Evolutionary conservation across 1,140 invertebrate genomes (phyloP), one percentile per base, ranked within the genome.

Genomic region (Dendrolimus punctatus): DNA sequence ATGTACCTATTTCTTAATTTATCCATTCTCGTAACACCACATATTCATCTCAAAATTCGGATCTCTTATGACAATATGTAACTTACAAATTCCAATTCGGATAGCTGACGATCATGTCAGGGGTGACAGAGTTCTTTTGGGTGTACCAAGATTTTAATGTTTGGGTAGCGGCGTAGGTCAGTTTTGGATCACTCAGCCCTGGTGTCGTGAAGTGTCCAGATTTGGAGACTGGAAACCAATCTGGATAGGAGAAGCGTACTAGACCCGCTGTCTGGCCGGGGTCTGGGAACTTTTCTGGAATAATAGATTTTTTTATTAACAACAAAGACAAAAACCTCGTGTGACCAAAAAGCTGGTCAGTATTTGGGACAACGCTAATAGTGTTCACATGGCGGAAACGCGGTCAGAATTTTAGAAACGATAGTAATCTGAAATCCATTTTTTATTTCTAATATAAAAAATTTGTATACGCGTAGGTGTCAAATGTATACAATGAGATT

Each of bases 111-210:
- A 78, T 46, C 58, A 68, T 71, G 0, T 67, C 53, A 6, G 62
- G 37, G 5, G 66, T 63, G 6, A 79, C 63, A 1, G 36, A 8
- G 3, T 38, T 9, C 55, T 74, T 74, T 6, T 62, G 51, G 4
- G 8, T 36, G 46, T 77, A 80, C 74, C 74, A 80, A 2, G 66
- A 55, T 8, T 64, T 66, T 1, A 68, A 44, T 8, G 60, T 56
- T 23, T 57, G 47, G 7, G 45, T 60, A 4, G 68, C 42, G 2
- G 65, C 64, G 37, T 70, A 71, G 6, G 44, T 45, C 0, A 76
- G 8, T 43, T 77, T 77, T 0, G 55, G 44, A 0, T 43, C 6
- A 5, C 42, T 64, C 5, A 75, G 46, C 0, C 71, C 70, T 1
- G 66, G 51, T 4, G 55, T 47, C 9, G 57, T 58, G 42, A 63